Base-by-base conservation (phyloP, 2,888 invertebrate genomes). In the Cyaniris semiargus region DNA sequence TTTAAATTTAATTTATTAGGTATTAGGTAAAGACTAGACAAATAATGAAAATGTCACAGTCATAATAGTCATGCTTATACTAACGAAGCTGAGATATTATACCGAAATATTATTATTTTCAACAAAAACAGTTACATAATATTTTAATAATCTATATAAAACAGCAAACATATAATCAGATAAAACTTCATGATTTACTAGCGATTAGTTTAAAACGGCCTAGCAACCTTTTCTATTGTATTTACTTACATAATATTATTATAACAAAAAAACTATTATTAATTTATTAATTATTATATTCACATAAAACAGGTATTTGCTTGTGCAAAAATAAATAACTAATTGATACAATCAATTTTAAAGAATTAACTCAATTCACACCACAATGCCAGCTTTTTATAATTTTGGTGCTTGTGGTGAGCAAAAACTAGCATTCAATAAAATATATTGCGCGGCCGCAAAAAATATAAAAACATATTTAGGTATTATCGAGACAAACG, bases 391-490 rank as follows among this genome's bases (percentile, higher is more conserved):
- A 18, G 31, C 66, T 31, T 66, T 66, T 66, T 66, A 66, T 27
- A 27, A 15, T 6, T 27, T 66, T 27, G 15, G 18, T 1, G 10
- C 23, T 21, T 27, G 18, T 31, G 15, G 6, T 15, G 15, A 27
- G 66, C 66, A 66, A 66, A 27, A 66, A 31, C 66, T 18, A 66
- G 66, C 23, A 15, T 18, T 31, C 66, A 15, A 66, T 23, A 8
- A n/a, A n/a, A n/a, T n/a, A 21, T 60, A 60, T 23, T 60, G 23
- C 10, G 23, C 56, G 10, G 21, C 13, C 5, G 66, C 66, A 66
- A 66, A 27, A 66, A 66, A 27, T 27, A 27, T 66, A 66, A 27
- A 60, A 66, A 66, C 27, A 66, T 27, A 27, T 66, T 27, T 66
- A 13, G 10, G 60, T 27, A 66, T 6, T 27, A 66, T 66, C 27